These are phyloP conservation scores for Mythimna vitellina DNA, from an alignment of 2,888 invertebrate species.

Conservation along the genomic window DNA sequence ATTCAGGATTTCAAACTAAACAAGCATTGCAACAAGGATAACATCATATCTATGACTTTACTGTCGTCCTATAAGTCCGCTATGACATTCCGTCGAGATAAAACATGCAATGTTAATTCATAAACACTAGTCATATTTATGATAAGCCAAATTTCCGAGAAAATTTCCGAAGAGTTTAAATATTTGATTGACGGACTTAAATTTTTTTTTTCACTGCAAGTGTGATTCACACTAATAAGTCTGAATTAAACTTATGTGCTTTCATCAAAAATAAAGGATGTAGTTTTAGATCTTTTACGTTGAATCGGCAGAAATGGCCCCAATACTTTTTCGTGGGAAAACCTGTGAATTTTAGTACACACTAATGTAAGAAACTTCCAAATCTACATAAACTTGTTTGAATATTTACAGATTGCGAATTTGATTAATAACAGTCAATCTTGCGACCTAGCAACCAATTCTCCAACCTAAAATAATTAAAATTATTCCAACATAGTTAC, in stretches of 20 bases:
- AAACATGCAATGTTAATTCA: slow-evolving; percentile 22
- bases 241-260: too few relatives aligned
- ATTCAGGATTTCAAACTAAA: not conserved
- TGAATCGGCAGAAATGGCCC: too few relatives aligned
- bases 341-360: too few relatives aligned
- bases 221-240: too few relatives aligned
- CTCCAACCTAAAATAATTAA: not conserved
- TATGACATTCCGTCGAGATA: slow-evolving; percentile 15
- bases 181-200: not conserved
- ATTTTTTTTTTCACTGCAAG: too few relatives aligned
- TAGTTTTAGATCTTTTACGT: too few relatives aligned
- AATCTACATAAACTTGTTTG: too few relatives aligned
- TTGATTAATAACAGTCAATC: not conserved
- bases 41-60: not conserved
- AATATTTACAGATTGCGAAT: too few relatives aligned
- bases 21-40: slow-evolving; percentile 10
- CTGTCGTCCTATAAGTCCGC: not conserved
- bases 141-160: slow-evolving; percentile 32
- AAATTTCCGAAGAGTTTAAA: not conserved
- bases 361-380: too few relatives aligned
- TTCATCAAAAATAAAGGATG: too few relatives aligned
- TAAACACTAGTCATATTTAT: slow-evolving; percentile 3
- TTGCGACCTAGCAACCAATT: not conserved
- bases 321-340: too few relatives aligned
- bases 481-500: slow-evolving; percentile 26